Conservation (phyloP, 2,797 vertebrate species). For the Crotalus adamanteus region DNA sequence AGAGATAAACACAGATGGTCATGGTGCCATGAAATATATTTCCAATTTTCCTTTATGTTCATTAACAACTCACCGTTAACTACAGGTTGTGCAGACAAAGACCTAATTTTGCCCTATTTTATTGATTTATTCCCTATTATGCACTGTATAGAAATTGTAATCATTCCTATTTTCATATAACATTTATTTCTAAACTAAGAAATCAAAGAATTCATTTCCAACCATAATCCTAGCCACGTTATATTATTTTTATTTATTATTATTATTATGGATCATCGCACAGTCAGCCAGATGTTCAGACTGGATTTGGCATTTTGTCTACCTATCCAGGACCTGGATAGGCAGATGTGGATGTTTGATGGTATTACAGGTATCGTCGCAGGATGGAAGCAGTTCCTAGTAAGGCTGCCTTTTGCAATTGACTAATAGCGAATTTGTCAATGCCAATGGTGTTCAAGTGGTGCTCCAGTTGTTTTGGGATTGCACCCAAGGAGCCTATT, state of each 20-base stretch:
- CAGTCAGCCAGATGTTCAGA: too few relatives aligned
- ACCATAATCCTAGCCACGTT: neutral
- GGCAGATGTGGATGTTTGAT: too few relatives aligned
- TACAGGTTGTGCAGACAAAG: neutral
- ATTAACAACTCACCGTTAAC: neutral
- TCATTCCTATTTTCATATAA: neutral
- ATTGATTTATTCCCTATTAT: neutral
- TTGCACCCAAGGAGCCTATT: too few relatives aligned
- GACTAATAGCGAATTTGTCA: too few relatives aligned
- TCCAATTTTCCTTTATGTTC: neutral
- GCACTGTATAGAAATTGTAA: neutral
- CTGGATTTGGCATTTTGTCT: too few relatives aligned
- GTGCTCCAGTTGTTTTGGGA: too few relatives aligned
- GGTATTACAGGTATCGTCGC: too few relatives aligned
- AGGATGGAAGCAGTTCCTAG: too few relatives aligned
- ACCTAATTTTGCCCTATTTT: neutral
- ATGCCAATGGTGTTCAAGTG: too few relatives aligned
- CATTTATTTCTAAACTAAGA: neutral
- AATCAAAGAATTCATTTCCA: neutral
- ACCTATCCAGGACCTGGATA: too few relatives aligned
- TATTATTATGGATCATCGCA: too few relatives aligned
- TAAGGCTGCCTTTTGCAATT: too few relatives aligned
- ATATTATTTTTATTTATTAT: neutral
- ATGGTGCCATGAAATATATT: neutral
- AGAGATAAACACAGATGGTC: neutral